Percentiles rank a stretch among this genome's conserved stretches.
Conservation (phyloP, 2,888 invertebrate genomes). For the Melieria crassipennis region DNA sequence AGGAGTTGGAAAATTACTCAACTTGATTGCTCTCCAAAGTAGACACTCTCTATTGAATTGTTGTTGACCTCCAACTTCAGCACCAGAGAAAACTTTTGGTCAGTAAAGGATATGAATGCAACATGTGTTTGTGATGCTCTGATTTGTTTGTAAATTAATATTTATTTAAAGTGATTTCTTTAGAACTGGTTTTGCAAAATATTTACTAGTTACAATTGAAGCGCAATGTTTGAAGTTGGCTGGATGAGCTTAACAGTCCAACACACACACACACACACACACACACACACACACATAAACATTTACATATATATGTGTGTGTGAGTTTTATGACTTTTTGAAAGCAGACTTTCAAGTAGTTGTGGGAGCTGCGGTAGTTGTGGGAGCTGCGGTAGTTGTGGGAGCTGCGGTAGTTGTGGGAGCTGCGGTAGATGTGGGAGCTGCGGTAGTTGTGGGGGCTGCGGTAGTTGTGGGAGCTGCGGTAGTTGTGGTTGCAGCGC, state of each 20-base stretch:
- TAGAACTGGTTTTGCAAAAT: too few relatives aligned
- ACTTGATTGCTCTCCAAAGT: too few relatives aligned
- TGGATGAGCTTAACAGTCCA: too few relatives aligned
- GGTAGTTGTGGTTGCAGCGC: not conserved
- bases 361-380: not conserved
- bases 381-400: not conserved
- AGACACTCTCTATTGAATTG: too few relatives aligned
- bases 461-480: not conserved
- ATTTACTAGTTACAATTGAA: too few relatives aligned
- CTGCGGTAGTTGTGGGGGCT: not conserved
- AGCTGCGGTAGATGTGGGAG: not conserved
- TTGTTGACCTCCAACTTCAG: too few relatives aligned
- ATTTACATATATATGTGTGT: not conserved
- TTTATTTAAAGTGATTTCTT: too few relatives aligned
- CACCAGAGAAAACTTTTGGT: too few relatives aligned
- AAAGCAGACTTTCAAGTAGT: not conserved
- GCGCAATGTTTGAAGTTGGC: too few relatives aligned
- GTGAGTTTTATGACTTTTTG: too few relatives aligned
- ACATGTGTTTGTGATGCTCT: not conserved
- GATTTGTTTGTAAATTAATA: not conserved
- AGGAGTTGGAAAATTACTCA: too few relatives aligned
- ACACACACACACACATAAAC: not conserved
- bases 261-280: not conserved
- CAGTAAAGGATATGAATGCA: too few relatives aligned
- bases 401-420: not conserved